Evolutionary conservation across 2,888 invertebrate species (phyloP).

Genomic region (Eueremaeus valkanovi): DNA sequence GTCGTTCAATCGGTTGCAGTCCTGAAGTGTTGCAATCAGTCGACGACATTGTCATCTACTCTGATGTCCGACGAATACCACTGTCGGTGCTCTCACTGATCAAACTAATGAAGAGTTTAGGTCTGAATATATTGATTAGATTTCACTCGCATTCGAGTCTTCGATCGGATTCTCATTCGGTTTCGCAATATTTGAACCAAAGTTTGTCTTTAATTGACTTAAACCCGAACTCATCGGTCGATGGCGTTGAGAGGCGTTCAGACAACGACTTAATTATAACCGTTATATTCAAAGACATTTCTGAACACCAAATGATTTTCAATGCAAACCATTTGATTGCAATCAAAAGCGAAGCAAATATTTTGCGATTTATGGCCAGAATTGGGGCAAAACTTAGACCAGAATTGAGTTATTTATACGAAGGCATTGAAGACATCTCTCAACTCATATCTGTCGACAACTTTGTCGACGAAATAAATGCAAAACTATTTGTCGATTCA

Average conservation of each 20-base stretch:
- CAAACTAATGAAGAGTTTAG: neutral
- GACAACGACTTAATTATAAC: neutral
- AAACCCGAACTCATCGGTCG: neutral
- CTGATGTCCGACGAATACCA: neutral
- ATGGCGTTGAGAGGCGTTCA: neutral
- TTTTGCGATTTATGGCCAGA: slow-evolving; percentile 26
- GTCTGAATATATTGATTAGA: neutral
- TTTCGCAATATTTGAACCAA: neutral
- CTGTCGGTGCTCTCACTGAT: neutral
- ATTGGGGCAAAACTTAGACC: slow-evolving; percentile 4
- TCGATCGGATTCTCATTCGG: neutral
- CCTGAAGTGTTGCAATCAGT: neutral
- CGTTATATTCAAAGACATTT: slow-evolving; percentile 10
- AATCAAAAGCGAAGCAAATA: slow-evolving; percentile 6
- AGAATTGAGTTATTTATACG: slow-evolving; percentile 21
- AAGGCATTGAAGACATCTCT: slow-evolving; percentile 16
- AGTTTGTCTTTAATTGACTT: neutral
- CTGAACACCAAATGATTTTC: slow-evolving; percentile 5
- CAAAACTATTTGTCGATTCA: neutral
- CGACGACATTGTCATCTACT: neutral
- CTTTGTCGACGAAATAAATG: slow-evolving; percentile 17
- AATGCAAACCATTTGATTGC: neutral
- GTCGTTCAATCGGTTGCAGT: neutral
- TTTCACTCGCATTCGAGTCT: slow-evolving; percentile 15
- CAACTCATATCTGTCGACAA: neutral